These are phyloP conservation scores for Copidosoma floridanum DNA, from an alignment of 1,140 invertebrate genomes.

Conservation along the genomic window DNA sequence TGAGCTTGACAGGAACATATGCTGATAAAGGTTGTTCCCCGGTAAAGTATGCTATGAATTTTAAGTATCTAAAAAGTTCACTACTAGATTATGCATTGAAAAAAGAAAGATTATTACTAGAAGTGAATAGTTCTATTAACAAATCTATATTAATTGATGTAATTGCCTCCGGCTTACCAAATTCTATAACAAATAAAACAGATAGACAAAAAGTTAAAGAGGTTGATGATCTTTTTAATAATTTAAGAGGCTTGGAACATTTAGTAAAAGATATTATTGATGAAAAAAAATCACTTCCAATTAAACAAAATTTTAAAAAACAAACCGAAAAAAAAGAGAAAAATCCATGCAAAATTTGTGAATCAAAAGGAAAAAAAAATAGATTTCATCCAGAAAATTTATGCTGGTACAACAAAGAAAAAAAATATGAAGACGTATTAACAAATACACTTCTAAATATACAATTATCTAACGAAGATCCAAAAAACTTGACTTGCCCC, in stretches of 20 bases:
- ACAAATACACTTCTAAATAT: too few species aligned
- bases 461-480: too few species aligned
- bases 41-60: background rate
- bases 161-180: conserved; percentile 30
- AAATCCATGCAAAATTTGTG: too few species aligned
- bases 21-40: conserved; percentile 5
- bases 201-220: conserved; percentile 29
- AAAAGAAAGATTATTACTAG: background rate
- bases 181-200: conserved; percentile 27
- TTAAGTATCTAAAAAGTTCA: background rate
- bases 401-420: too few species aligned
- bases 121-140: conserved; percentile 15
- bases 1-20: background rate
- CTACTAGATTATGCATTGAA: background rate
- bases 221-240: conserved; percentile 28
- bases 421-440: too few species aligned
- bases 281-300: too few species aligned
- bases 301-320: too few species aligned
- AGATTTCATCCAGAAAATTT: too few species aligned
- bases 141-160: conserved; percentile 26
- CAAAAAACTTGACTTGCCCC: too few species aligned
- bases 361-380: too few species aligned
- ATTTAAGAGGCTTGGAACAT: conserved; percentile 26
- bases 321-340: too few species aligned
- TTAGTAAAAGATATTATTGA: conserved; percentile 16